Percentiles rank a stretch among this genome's conserved stretches.
phyloP scores from a whole-genome alignment of 2,113 vertebrate species.

The Bubo bubo region DNA sequence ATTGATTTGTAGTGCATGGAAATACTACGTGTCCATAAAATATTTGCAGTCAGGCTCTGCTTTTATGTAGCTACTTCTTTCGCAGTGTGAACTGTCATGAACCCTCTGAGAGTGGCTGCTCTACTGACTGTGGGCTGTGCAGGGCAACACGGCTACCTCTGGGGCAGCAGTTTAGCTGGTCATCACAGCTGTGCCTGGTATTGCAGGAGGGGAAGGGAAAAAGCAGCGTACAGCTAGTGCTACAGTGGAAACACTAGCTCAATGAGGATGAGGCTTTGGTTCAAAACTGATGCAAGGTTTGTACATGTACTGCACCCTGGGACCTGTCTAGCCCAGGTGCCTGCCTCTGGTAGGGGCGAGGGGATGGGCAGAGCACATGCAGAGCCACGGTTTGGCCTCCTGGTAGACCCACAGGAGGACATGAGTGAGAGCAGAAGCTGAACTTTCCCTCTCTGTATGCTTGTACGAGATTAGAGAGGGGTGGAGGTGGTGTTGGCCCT shows the following conservation, averaged over 20 bases:
- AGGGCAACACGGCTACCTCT: neutral
- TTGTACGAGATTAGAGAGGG: neutral
- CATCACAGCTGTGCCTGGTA: accelerated
- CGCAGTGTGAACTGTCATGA: slow-evolving; percentile 5
- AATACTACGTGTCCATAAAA: slow-evolving; percentile 44
- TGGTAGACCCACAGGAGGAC: neutral
- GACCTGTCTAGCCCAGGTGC: neutral
- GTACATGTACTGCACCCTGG: neutral
- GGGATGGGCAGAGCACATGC: neutral
- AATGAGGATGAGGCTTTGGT: neutral
- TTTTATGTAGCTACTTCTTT: slow-evolving; percentile 27
- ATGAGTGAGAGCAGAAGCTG: neutral
- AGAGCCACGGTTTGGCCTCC: accelerated
- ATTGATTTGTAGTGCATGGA: slow-evolving; percentile 64
- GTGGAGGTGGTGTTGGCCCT: neutral
- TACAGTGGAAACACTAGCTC: accelerated
- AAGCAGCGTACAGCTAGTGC: neutral
- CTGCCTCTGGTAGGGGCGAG: neutral
- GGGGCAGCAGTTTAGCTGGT: neutral
- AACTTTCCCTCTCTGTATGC: neutral
- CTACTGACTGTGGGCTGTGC: neutral
- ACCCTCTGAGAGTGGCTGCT: neutral
- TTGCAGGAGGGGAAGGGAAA: neutral
- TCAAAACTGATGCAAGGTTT: neutral
- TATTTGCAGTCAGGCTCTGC: slow-evolving; percentile 41